Evolutionary conservation across 2,113 vertebrate genomes (phyloP).

Genomic region (Nesogale talazaci): DNA sequence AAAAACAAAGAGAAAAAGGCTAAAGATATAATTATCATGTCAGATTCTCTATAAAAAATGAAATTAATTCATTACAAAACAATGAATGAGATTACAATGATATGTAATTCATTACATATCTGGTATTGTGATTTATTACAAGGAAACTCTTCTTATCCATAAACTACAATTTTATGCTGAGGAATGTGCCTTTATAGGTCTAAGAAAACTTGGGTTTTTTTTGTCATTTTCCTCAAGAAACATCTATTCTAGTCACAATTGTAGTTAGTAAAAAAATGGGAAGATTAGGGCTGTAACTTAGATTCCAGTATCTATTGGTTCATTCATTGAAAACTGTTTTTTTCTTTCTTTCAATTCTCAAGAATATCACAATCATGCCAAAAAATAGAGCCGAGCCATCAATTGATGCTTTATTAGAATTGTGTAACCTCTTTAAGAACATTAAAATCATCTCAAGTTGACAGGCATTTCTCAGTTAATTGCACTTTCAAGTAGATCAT

Average conservation of each 20-base stretch:
- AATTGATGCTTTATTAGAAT: background rate
- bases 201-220: background rate
- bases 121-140: background rate
- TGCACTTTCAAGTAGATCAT: background rate
- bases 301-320: background rate
- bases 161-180: background rate
- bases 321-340: background rate
- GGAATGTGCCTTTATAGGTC: background rate
- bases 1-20: background rate
- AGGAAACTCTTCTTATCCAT: background rate
- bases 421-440: background rate
- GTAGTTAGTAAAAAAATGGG: background rate
- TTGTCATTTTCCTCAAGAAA: background rate
- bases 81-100: too few species aligned
- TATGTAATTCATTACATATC: too few species aligned
- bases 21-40: background rate
- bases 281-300: background rate
- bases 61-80: background rate
- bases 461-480: background rate
- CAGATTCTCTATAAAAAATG: background rate
- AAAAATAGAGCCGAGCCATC: background rate
- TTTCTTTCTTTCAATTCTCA: background rate
- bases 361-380: background rate
- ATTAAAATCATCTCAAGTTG: background rate
- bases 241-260: background rate